phyloP scores from a whole-genome alignment of 2,888 invertebrate species.

The Trypoxylon attenuatum region DNA sequence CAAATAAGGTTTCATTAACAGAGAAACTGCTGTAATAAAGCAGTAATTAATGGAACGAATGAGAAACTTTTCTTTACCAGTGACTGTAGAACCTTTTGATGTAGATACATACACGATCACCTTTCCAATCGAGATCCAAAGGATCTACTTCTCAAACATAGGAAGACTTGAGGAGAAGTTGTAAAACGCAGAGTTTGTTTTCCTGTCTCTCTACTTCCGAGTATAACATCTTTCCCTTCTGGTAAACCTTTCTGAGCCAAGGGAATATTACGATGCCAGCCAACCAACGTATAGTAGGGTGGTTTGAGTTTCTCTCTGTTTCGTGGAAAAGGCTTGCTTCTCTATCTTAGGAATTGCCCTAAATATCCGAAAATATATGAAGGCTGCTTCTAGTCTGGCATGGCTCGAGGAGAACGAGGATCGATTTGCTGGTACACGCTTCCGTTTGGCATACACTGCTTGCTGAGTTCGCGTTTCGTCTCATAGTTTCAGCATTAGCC shows the following conservation, averaged over 20 bases:
- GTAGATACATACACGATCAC: no score
- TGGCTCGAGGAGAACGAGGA: constrained; percentile 8
- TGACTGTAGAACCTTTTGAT: no score
- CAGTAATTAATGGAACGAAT: no score
- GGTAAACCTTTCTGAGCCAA: not conserved
- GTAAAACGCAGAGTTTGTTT: not conserved
- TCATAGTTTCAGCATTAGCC: not conserved
- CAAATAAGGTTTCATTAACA: constrained; percentile 30
- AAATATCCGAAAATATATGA: constrained; percentile 33
- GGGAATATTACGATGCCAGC: not conserved
- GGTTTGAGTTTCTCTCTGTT: not conserved
- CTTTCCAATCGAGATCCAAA: no score
- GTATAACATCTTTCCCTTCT: not conserved
- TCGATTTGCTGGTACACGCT: not conserved
- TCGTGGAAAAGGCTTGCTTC: not conserved
- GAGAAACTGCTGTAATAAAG: constrained; percentile 24
- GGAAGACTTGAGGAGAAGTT: not conserved
- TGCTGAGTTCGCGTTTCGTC: not conserved
- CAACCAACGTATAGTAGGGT: no score
- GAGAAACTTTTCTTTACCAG: no score
- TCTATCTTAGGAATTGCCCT: constrained; percentile 19
- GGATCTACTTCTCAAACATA: no score
- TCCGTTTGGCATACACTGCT: not conserved
- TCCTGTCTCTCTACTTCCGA: no score
- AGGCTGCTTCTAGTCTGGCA: not conserved